Percentiles rank a stretch among this genome's conserved stretches.
Evolutionary conservation across 1,140 invertebrate genomes (phyloP).

Genomic region (Glomeris maerens): DNA sequence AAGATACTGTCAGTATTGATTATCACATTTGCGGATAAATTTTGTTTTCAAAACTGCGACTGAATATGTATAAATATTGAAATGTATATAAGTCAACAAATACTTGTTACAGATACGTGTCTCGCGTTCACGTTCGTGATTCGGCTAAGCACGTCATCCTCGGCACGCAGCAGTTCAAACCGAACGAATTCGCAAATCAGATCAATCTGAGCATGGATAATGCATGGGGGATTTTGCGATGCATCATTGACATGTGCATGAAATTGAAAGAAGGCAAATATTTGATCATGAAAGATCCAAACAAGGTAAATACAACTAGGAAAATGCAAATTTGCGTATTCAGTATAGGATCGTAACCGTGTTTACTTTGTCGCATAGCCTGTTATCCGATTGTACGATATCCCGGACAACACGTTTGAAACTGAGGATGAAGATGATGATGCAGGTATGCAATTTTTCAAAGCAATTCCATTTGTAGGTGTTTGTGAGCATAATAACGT

Average conservation of each 20-base stretch:
- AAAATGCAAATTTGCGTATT: neutral
- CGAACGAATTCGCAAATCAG: slow-evolving; percentile 94
- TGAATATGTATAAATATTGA: too few species aligned
- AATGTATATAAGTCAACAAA: too few species aligned
- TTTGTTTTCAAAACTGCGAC: too few species aligned
- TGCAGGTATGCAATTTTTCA: slow-evolving; percentile 34
- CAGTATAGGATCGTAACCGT: neutral
- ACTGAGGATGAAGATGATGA: slow-evolving; percentile 88
- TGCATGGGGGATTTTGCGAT: slow-evolving; percentile 96
- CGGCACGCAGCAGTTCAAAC: slow-evolving; percentile 96
- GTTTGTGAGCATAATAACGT: neutral
- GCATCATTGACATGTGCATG: slow-evolving; percentile 96
- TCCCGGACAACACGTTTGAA: slow-evolving; percentile 96
- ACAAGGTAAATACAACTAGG: slow-evolving; percentile 44
- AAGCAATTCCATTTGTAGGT: neutral
- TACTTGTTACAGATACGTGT: slow-evolving; percentile 59
- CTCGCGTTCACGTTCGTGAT: slow-evolving; percentile 78
- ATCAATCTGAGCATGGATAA: slow-evolving; percentile 99
- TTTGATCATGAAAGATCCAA: slow-evolving; percentile 98
- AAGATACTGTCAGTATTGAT: too few species aligned
- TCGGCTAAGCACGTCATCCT: slow-evolving; percentile 93
- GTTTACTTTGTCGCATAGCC: slow-evolving; percentile 39
- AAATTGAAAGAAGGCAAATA: slow-evolving; percentile 94
- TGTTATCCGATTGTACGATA: slow-evolving; percentile 88
- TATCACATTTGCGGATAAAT: too few species aligned